Evolutionary conservation across 2,888 invertebrate genomes (phyloP).

Genomic region (Lasioglossum leucozonium): DNA sequence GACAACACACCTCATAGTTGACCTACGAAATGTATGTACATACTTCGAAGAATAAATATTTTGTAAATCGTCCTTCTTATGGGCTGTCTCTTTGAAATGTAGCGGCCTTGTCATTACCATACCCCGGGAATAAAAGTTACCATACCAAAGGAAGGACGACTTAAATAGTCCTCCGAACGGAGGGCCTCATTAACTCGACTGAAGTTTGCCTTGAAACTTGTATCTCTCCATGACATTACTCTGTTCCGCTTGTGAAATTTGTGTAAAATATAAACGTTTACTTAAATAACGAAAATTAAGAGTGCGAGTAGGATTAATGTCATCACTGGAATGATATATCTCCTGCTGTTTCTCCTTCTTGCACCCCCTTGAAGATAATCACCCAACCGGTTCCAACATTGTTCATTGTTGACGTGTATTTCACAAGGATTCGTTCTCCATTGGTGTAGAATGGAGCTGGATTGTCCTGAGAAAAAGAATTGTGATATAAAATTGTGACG

Average conservation of each 20-base stretch:
- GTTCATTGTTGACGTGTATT: slow-evolving; percentile 88
- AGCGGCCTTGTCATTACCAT: too few species aligned
- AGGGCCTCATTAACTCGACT: too few species aligned
- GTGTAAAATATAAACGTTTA: too few species aligned
- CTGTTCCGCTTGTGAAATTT: too few species aligned
- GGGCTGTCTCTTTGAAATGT: neutral
- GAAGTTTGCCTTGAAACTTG: too few species aligned
- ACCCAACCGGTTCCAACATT: slow-evolving; percentile 91
- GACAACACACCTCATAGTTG: neutral
- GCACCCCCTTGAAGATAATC: slow-evolving; percentile 81
- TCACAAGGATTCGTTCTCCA: slow-evolving; percentile 87
- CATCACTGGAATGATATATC: too few species aligned
- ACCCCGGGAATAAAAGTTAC: too few species aligned
- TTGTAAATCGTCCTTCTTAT: slow-evolving; percentile 13
- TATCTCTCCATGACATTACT: too few species aligned
- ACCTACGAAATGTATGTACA: slow-evolving; percentile 14
- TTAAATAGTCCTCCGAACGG: too few species aligned
- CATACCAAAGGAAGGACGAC: too few species aligned
- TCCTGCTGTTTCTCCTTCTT: neutral
- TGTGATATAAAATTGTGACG: neutral
- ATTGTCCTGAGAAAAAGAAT: slow-evolving; percentile 85
- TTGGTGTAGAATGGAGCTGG: slow-evolving; percentile 87
- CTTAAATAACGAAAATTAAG: too few species aligned
- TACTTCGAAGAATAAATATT: slow-evolving; percentile 36
- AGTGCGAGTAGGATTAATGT: too few species aligned